Conservation (phyloP, 2,797 vertebrate species). For the Coranthus polyacanthus region DNA sequence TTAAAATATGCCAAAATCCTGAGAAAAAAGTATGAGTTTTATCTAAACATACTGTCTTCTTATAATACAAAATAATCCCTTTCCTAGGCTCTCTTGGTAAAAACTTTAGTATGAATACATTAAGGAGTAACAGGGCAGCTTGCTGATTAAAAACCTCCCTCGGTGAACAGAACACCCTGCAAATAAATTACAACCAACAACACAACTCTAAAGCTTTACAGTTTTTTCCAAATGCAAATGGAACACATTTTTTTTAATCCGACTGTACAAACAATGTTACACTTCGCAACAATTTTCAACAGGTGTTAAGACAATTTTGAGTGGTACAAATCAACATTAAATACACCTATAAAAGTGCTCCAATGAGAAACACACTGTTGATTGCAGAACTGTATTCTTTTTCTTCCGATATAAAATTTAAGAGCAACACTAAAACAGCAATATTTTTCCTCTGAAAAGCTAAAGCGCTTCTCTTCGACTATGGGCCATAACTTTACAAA, state of each 20-base stretch:
- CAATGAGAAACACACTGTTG: constrained; percentile 48
- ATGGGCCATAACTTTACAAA: constrained; percentile 75
- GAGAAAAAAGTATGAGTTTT: constrained; percentile 51
- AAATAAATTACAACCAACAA: constrained; percentile 82
- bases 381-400: constrained; percentile 40
- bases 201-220: constrained; percentile 74
- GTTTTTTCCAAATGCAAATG: constrained; percentile 60
- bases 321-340: constrained; percentile 67
- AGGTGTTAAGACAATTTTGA: constrained; percentile 64
- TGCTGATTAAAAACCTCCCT: constrained; percentile 52
- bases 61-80: constrained; percentile 59
- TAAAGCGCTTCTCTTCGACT: constrained; percentile 58
- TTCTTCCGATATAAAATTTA: constrained; percentile 46
- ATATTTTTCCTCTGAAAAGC: constrained; percentile 43
- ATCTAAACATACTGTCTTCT: constrained; percentile 49
- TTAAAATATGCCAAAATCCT: constrained; percentile 71
- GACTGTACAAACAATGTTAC: constrained; percentile 72
- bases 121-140: constrained; percentile 45
- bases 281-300: constrained; percentile 60
- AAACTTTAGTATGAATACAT: constrained; percentile 52
- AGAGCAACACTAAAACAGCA: constrained; percentile 45
- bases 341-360: constrained; percentile 73
- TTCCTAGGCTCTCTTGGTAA: constrained; percentile 36
- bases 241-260: constrained; percentile 55
- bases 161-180: constrained; percentile 51